A percentile compares a stretch with the other conserved stretches of the same genome.
Conservation (phyloP, 2,888 invertebrate genomes). For the Tribolium freemani region DNA sequence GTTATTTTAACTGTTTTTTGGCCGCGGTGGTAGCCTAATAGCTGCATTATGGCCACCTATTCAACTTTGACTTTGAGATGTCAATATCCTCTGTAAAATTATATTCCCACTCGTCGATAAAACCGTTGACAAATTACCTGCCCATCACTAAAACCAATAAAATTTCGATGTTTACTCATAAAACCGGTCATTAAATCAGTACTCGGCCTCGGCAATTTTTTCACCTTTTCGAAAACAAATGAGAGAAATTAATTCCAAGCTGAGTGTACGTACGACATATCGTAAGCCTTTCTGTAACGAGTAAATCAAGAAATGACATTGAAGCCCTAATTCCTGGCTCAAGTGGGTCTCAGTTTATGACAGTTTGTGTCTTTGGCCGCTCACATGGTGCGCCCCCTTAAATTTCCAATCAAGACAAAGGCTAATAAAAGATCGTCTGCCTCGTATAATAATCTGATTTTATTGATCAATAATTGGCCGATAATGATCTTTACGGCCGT, state of each 20-base stretch:
- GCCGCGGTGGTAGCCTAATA: too few species aligned
- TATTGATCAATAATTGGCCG: conserved; percentile 63
- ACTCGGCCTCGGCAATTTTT: conserved; percentile 14
- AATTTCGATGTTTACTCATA: conserved; percentile 33
- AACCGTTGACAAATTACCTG: conserved; percentile 31
- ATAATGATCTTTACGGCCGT: conserved; percentile 63
- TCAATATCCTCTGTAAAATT: conserved; percentile 30
- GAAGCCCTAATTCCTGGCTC: conserved; percentile 55
- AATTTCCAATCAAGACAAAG: conserved; percentile 47
- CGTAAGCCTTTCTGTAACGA: conserved; percentile 49
- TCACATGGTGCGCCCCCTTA: neutral
- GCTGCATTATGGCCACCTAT: too few species aligned
- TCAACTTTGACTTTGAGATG: neutral
- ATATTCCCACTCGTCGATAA: conserved; percentile 23
- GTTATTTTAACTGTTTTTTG: too few species aligned
- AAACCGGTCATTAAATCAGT: conserved; percentile 25
- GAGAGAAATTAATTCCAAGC: conserved; percentile 34
- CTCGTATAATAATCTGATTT: conserved; percentile 59
- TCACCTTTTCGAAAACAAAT: conserved; percentile 2
- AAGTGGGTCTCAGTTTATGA: conserved; percentile 38
- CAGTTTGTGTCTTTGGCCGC: conserved; percentile 6
- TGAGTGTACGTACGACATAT: conserved; percentile 21
- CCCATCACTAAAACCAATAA: conserved; percentile 22
- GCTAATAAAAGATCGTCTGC: conserved; percentile 51
- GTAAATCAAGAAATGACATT: conserved; percentile 57